Conservation (phyloP, 2,888 invertebrate species). For the Coronaproctus castanopsis region DNA sequence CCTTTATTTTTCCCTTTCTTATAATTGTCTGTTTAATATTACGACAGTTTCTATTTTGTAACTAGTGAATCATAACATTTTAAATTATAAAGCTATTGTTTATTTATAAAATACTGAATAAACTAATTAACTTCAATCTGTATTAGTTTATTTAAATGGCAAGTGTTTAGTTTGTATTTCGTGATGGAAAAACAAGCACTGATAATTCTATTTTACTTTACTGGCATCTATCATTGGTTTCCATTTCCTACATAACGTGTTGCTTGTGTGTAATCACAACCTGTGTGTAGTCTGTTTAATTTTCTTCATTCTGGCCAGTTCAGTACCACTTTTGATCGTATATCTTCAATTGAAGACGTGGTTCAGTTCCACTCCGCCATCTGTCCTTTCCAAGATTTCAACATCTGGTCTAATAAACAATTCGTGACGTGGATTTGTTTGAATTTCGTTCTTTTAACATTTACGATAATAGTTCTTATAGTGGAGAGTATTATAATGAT, state of each 20-base stretch:
- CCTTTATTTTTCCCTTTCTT: no score
- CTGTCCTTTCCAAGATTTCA: neutral
- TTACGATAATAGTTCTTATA: neutral
- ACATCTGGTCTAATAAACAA: neutral
- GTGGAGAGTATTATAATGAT: neutral
- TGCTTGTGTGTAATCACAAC: neutral
- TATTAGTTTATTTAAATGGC: no score
- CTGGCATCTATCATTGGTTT: neutral
- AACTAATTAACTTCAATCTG: no score
- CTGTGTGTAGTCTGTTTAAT: neutral
- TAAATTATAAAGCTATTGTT: no score
- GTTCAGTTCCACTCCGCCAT: neutral
- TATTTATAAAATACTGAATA: no score
- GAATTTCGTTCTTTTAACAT: neutral
- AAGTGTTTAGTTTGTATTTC: no score
- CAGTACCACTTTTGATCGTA: neutral
- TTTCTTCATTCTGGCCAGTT: neutral
- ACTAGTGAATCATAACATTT: no score
- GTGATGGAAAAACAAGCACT: no score
- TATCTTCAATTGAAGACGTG: neutral
- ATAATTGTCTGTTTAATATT: no score
- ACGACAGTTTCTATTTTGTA: no score
- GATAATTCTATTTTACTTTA: no score
- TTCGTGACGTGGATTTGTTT: neutral
- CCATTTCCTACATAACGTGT: neutral